A percentile compares a stretch with the other conserved stretches of the same genome.
phyloP scores from a whole-genome alignment of 2,888 invertebrate genomes.

The Crepidodera aurea region DNA sequence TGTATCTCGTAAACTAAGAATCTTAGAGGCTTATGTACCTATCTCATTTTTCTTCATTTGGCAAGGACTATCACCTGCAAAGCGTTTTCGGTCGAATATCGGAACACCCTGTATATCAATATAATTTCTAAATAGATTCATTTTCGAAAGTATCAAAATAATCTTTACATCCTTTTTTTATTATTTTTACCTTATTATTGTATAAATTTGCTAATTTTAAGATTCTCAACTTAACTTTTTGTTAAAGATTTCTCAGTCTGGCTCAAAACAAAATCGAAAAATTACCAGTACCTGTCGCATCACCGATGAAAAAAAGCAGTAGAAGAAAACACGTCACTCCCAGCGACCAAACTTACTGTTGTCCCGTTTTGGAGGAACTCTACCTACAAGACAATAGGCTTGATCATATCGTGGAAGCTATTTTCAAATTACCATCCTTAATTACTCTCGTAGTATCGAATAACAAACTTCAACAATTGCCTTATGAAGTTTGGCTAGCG shows the following conservation, averaged over 20 bases:
- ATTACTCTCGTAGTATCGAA: constrained; percentile 90
- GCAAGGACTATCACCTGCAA: too few relatives aligned
- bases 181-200: too few relatives aligned
- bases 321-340: constrained; percentile 50
- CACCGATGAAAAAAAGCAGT: constrained; percentile 51
- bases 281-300: constrained; percentile 66
- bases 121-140: too few relatives aligned
- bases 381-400: constrained; percentile 92
- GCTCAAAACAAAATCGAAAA: constrained; percentile 89
- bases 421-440: constrained; percentile 83
- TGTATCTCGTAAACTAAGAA: too few relatives aligned
- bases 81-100: too few relatives aligned
- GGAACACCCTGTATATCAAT: too few relatives aligned
- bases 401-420: constrained; percentile 79
- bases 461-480: constrained; percentile 86
- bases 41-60: too few relatives aligned
- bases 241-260: constrained; percentile 77
- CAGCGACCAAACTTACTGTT: constrained; percentile 66
- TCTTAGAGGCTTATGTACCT: too few relatives aligned
- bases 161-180: too few relatives aligned
- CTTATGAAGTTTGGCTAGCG: constrained; percentile 85
- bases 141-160: too few relatives aligned
- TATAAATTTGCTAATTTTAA: too few relatives aligned
- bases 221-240: too few relatives aligned
- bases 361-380: constrained; percentile 87